These are phyloP conservation scores for Hyla sarda DNA, from an alignment of 2,113 vertebrate species.

Conservation along the genomic window DNA sequence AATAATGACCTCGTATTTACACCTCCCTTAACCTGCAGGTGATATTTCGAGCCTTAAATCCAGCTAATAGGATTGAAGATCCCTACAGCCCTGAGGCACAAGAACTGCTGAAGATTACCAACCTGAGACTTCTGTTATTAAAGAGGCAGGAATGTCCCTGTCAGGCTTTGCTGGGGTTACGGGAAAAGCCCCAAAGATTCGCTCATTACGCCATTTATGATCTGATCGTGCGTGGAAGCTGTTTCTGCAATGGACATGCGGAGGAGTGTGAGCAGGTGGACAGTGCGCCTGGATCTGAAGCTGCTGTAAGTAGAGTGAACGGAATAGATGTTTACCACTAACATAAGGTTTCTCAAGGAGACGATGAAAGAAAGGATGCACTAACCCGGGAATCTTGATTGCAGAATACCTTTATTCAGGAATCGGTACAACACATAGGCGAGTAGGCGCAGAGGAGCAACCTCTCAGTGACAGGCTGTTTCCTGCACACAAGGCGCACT, in stretches of 20 bases:
- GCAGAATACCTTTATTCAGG: too few relatives aligned
- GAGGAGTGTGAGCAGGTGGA: conserved; percentile 77
- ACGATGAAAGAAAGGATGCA: too few relatives aligned
- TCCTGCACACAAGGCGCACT: too few relatives aligned
- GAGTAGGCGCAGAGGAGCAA: too few relatives aligned
- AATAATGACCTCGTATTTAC: neutral
- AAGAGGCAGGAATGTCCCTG: conserved; percentile 80
- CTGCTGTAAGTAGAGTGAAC: conserved; percentile 65
- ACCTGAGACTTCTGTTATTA: conserved; percentile 81
- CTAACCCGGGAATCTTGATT: too few relatives aligned
- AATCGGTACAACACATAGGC: too few relatives aligned
- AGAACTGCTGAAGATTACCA: conserved; percentile 81
- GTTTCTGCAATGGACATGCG: conserved; percentile 87
- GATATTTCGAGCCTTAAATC: conserved; percentile 81
- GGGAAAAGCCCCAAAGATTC: conserved; percentile 71
- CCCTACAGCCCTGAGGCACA: conserved; percentile 81
- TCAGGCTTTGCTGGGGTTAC: conserved; percentile 37
- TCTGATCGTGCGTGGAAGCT: conserved; percentile 83
- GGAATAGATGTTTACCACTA: too few relatives aligned
- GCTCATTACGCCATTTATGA: conserved; percentile 83
- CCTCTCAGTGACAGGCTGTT: too few relatives aligned
- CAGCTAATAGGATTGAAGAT: conserved; percentile 71
- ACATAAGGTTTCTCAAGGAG: too few relatives aligned
- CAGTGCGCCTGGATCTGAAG: conserved; percentile 56
- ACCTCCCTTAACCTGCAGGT: conserved; percentile 71